phyloP scores from a whole-genome alignment of 1,140 invertebrate genomes.

The Solenopsis invicta region DNA sequence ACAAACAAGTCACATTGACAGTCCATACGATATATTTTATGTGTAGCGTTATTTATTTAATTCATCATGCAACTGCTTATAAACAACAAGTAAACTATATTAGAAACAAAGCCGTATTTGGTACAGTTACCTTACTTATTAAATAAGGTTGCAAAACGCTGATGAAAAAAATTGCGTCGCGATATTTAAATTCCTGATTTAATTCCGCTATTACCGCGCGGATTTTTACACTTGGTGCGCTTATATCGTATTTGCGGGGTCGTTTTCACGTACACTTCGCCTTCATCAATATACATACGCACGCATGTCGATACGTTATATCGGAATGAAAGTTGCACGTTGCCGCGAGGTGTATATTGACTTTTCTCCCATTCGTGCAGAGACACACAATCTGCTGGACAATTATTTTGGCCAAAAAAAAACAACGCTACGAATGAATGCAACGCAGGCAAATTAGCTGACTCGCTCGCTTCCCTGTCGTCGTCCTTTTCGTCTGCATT shows the following conservation, averaged over 20 bases:
- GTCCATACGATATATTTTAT: too few species aligned
- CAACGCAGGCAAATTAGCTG: conserved; percentile 39
- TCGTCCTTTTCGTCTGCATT: not conserved
- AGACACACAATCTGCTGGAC: conserved; percentile 1
- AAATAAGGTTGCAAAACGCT: not conserved
- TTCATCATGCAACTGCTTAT: too few species aligned
- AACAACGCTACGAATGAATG: conserved; percentile 6
- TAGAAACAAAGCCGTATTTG: too few species aligned
- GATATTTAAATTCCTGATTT: not conserved
- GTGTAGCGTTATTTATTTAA: too few species aligned
- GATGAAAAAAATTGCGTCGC: not conserved
- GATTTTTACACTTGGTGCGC: not conserved
- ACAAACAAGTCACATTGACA: too few species aligned
- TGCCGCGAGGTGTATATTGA: conserved; percentile 19
- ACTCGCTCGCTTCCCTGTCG: not conserved
- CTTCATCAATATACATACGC: conserved; percentile 8
- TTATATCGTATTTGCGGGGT: not conserved
- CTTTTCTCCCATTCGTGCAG: conserved; percentile 1
- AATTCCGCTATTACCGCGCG: not conserved
- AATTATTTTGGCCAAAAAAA: conserved; percentile 38
- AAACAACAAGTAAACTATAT: too few species aligned
- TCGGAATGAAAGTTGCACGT: conserved; percentile 11
- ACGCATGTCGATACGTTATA: not conserved
- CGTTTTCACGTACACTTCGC: not conserved
- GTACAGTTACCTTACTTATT: not conserved